Evolutionary conservation across 1,140 invertebrate species (phyloP).

Genomic region (Belonocnema kinseyi): DNA sequence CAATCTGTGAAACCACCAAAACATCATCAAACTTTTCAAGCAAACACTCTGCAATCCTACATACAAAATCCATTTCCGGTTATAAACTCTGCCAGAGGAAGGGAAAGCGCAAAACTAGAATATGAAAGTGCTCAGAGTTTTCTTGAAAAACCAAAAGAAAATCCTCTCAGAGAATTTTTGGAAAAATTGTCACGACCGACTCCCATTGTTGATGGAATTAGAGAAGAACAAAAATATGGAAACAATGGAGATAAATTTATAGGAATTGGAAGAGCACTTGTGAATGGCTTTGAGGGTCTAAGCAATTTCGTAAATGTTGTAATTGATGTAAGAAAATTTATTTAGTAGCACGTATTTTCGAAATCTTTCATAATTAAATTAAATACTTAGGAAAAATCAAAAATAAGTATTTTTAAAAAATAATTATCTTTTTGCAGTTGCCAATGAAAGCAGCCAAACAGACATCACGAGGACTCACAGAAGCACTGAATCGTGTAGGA

Average conservation of each 20-base stretch:
- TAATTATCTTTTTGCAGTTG: conserved; percentile 66
- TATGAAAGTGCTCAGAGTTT: conserved; percentile 57
- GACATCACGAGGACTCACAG: conserved; percentile 74
- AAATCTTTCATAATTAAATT: conserved; percentile 16
- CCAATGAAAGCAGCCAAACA: conserved; percentile 73
- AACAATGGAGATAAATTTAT: conserved; percentile 80
- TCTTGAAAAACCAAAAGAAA: conserved; percentile 53
- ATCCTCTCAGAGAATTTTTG: conserved; percentile 51
- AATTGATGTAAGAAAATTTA: conserved; percentile 72
- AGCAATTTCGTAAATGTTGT: conserved; percentile 77
- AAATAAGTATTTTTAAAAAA: neutral
- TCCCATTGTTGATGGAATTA: conserved; percentile 82
- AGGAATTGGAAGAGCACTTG: conserved; percentile 76
- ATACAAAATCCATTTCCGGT: conserved; percentile 45
- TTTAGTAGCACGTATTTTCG: neutral
- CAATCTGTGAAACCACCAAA: conserved; percentile 53
- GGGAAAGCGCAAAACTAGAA: conserved; percentile 62
- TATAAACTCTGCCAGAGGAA: conserved; percentile 46
- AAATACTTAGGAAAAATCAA: neutral
- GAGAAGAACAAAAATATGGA: conserved; percentile 83
- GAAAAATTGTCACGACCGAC: conserved; percentile 70
- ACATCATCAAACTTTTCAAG: conserved; percentile 35
- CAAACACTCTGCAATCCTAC: conserved; percentile 47
- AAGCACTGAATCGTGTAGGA: conserved; percentile 76
- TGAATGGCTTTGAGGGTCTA: conserved; percentile 78